Conservation (phyloP, 2,113 vertebrate genomes). For the Tupaia chinensis region DNA sequence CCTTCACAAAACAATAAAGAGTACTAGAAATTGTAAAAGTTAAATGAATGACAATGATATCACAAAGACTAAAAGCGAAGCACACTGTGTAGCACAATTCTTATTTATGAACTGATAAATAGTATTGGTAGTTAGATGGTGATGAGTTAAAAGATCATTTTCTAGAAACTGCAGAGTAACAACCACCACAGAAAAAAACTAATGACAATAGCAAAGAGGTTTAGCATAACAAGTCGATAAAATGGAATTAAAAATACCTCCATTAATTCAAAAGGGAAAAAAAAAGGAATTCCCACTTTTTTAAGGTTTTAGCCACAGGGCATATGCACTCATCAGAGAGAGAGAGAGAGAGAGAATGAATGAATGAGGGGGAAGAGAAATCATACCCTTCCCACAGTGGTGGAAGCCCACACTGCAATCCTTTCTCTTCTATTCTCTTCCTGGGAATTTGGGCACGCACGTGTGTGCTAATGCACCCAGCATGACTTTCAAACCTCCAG, state of each 20-base stretch:
- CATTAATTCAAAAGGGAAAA: conserved; percentile 5
- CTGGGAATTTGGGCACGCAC: too few species aligned
- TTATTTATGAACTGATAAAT: background rate
- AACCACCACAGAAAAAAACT: background rate
- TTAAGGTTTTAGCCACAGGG: too few species aligned
- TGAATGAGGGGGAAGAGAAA: background rate
- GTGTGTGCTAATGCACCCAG: too few species aligned
- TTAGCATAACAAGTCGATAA: background rate
- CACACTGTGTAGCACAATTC: background rate
- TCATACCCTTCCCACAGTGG: background rate
- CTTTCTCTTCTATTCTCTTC: too few species aligned
- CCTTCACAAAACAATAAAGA: conserved; percentile 9
- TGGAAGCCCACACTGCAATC: too few species aligned
- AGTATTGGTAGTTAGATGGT: background rate
- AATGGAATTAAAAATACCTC: background rate
- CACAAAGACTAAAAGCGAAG: background rate
- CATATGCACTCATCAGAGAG: too few species aligned
- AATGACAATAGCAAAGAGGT: conserved; percentile 7
- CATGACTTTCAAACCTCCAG: too few species aligned
- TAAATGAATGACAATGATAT: background rate
- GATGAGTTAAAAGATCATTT: background rate
- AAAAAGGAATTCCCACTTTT: too few species aligned
- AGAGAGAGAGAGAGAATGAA: too few species aligned
- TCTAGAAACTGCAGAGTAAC: background rate
- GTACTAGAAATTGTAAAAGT: background rate